Conservation (phyloP, 2,797 vertebrate genomes). For the Hafferia zeledoni region DNA sequence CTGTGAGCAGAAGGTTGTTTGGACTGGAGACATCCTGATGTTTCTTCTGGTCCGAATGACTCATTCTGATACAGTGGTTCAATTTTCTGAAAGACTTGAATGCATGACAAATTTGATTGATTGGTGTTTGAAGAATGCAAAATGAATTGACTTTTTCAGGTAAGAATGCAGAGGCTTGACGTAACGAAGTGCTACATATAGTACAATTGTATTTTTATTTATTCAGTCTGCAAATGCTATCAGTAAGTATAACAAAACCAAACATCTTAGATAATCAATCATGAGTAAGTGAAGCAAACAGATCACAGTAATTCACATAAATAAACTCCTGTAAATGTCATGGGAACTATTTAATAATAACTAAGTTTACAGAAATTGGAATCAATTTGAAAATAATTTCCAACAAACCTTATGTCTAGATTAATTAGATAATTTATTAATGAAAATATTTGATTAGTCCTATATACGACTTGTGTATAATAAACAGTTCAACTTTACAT, state of each 20-base stretch:
- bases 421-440: slow-evolving; percentile 24
- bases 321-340: not conserved
- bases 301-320: not conserved
- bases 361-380: not conserved
- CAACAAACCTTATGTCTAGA: not conserved
- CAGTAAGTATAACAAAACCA: not conserved
- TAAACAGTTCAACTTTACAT: not conserved
- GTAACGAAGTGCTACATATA: not conserved
- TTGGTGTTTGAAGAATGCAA: not conserved
- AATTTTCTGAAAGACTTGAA: not conserved
- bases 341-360: not conserved
- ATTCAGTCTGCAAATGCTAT: not conserved
- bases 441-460: not conserved
- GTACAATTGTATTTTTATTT: not conserved
- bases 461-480: not conserved
- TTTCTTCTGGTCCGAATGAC: accelerated
- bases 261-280: not conserved
- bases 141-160: not conserved
- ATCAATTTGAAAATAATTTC: slow-evolving; percentile 14
- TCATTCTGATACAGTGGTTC: not conserved
- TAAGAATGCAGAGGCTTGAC: not conserved
- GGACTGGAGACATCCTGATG: not conserved
- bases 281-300: slow-evolving; percentile 3
- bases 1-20: not conserved
- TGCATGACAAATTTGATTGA: not conserved